Conservation (phyloP, 2,888 invertebrate genomes). For the Sphaerophoria rueppellii region DNA sequence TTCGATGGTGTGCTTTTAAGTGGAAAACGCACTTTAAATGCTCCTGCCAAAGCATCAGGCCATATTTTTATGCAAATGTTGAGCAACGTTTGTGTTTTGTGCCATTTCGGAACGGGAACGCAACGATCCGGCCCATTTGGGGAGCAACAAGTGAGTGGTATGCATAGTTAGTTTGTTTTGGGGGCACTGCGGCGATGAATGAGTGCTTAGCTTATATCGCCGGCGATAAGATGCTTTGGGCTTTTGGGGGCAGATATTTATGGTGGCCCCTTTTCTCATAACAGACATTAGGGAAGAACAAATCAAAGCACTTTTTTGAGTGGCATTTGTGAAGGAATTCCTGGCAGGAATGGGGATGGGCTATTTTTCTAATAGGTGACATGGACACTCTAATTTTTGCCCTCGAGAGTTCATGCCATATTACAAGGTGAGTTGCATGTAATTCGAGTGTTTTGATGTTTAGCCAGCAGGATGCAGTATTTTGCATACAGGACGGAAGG, state of each 20-base stretch:
- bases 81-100: conserved; percentile 51
- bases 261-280: not conserved
- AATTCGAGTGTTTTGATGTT: conserved; percentile 42
- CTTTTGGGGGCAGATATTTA: not conserved
- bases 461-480: conserved; percentile 41
- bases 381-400: conserved; percentile 71
- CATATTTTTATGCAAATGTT: conserved; percentile 74
- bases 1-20: conserved; percentile 47
- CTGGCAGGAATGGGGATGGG: conserved; percentile 43
- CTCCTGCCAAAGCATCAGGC: conserved; percentile 67
- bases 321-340: conserved; percentile 47
- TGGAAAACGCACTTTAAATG: conserved; percentile 74
- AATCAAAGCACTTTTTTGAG: conserved; percentile 49
- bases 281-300: conserved; percentile 59
- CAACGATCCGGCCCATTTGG: conserved; percentile 63
- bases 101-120: conserved; percentile 43
- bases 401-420: conserved; percentile 15
- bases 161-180: conserved; percentile 11
- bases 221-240: conserved; percentile 20
- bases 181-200: conserved; percentile 46
- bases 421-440: conserved; percentile 19
- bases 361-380: conserved; percentile 64
- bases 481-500: conserved; percentile 58
- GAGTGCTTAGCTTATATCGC: conserved; percentile 52
- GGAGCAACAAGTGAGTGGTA: conserved; percentile 12